These are phyloP conservation scores for Liasis olivaceus DNA, from an alignment of 2,797 vertebrate genomes.

Conservation along the genomic window DNA sequence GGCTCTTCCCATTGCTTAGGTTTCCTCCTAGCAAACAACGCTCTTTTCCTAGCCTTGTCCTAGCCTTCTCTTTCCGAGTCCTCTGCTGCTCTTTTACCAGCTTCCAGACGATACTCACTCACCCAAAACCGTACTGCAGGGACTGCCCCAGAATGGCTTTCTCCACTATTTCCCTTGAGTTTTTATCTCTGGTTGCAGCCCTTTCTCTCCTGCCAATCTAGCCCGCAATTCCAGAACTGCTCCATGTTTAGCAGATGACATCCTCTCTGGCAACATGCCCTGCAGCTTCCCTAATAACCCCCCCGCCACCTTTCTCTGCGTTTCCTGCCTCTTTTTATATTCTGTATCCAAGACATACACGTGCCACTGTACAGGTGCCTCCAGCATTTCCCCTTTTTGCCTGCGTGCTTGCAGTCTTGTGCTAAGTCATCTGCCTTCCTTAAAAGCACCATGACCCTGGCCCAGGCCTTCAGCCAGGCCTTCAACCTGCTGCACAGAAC, in stretches of 20 bases:
- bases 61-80: too few species aligned
- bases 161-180: not conserved
- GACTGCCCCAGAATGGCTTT: not conserved
- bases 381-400: not conserved
- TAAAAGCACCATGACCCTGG: not conserved
- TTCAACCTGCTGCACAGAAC: not conserved
- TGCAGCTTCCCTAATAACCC: too few species aligned
- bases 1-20: not conserved
- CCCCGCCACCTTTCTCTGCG: too few species aligned
- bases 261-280: too few species aligned
- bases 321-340: not conserved
- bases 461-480: not conserved
- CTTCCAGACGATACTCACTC: not conserved
- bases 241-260: not conserved
- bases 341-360: not conserved
- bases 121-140: not conserved
- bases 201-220: not conserved
- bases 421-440: not conserved
- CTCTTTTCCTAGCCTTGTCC: not conserved
- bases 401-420: not conserved
- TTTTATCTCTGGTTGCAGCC: not conserved
- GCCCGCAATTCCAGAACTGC: not conserved
- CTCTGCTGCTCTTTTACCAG: not conserved
- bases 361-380: not conserved
- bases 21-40: not conserved